Evolutionary conservation across 2,113 vertebrate genomes (phyloP).

Genomic region (Columba janthina): DNA sequence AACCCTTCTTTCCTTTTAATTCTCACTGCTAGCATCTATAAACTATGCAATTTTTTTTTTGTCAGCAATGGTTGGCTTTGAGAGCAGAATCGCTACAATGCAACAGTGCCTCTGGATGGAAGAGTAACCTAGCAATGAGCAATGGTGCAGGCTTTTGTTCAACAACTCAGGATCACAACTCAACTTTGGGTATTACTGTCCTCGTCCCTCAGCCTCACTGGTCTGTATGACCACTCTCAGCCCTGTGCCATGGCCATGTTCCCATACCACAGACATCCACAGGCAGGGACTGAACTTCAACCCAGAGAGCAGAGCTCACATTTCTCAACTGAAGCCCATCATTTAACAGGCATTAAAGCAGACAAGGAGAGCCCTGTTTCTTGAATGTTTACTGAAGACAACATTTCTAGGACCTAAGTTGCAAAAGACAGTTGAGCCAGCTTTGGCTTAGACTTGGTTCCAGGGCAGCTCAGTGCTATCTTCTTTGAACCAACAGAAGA

Average conservation of each 20-base stretch:
- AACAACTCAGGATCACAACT: not conserved
- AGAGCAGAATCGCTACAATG: not conserved
- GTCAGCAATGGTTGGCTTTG: not conserved
- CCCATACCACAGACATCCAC: not conserved
- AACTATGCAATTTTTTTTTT: not conserved
- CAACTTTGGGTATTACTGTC: not conserved
- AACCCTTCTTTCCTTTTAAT: not conserved
- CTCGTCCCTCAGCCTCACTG: not conserved
- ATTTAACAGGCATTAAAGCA: not conserved
- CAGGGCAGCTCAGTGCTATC: not conserved
- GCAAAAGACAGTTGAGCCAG: not conserved
- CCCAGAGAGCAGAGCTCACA: not conserved
- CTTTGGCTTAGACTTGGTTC: not conserved
- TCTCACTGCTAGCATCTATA: not conserved
- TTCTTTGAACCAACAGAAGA: constrained; percentile 18
- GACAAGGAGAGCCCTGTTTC: constrained; percentile 19
- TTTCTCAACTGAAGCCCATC: not conserved
- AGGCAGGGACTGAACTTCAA: not conserved
- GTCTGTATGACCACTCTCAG: not conserved
- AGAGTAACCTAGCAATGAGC: not conserved
- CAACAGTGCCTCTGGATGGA: not conserved
- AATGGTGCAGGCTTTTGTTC: not conserved
- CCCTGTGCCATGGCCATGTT: not conserved
- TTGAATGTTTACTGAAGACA: constrained; percentile 23
- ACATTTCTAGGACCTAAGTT: not conserved